phyloP scores from a whole-genome alignment of 1,140 invertebrate species.

The Diplogasteroides magnus region DNA sequence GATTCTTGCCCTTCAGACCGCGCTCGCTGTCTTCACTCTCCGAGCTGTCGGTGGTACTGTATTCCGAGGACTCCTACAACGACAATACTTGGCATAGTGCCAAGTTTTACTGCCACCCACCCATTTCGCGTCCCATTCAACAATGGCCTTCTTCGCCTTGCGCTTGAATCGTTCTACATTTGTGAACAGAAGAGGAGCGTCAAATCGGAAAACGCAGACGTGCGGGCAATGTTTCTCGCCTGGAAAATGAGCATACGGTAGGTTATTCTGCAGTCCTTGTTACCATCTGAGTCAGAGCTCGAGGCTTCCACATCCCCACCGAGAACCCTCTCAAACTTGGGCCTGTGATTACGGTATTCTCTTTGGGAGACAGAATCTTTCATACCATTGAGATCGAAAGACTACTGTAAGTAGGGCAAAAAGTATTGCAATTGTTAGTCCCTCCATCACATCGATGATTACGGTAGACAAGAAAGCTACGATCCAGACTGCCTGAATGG shows the following conservation, averaged over 20 bases:
- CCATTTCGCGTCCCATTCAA: conserved; percentile 2
- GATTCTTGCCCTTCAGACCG: not conserved
- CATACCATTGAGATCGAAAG: conserved; percentile 54
- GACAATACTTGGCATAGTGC: too few species aligned
- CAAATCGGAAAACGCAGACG: conserved; percentile 23
- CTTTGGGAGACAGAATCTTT: too few species aligned
- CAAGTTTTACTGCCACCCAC: too few species aligned
- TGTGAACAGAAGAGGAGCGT: conserved; percentile 23
- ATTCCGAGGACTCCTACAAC: conserved; percentile 1
- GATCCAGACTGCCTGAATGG: conserved; percentile 50
- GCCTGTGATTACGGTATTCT: too few species aligned
- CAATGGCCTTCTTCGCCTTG: conserved; percentile 7
- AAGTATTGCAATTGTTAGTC: conserved; percentile 56
- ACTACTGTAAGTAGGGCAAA: conserved; percentile 58
- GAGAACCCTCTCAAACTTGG: too few species aligned
- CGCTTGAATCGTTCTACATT: conserved; percentile 25
- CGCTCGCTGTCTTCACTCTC: not conserved
- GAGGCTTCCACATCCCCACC: too few species aligned
- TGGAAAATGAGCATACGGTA: conserved; percentile 5
- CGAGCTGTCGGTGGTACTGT: not conserved
- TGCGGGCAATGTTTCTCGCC: conserved; percentile 8
- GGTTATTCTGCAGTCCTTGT: conserved; percentile 9
- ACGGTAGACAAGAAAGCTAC: conserved; percentile 56
- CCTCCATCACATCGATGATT: conserved; percentile 57
- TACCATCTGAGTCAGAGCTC: too few species aligned